These are phyloP conservation scores for Ophiodon elongatus DNA, from an alignment of 2,113 vertebrate species.

Conservation along the genomic window DNA sequence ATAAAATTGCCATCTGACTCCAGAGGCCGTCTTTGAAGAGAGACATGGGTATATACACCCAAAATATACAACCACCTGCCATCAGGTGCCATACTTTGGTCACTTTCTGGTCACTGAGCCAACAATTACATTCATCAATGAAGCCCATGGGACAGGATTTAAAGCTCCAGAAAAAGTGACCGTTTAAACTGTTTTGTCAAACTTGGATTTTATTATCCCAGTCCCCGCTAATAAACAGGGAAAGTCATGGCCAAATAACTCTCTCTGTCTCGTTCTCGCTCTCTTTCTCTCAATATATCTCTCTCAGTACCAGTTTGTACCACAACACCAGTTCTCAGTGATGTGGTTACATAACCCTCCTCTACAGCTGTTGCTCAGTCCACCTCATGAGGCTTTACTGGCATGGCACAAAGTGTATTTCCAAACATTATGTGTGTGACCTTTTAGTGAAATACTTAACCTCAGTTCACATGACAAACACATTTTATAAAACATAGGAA, in stretches of 20 bases:
- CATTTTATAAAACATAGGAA: no score
- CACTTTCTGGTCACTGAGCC: background rate
- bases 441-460: no score
- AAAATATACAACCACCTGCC: background rate
- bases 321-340: conserved; percentile 22
- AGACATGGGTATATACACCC: background rate
- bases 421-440: background rate
- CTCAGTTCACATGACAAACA: no score
- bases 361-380: conserved; percentile 28
- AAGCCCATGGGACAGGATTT: background rate
- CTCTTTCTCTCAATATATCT: background rate
- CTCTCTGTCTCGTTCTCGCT: no score
- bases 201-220: background rate
- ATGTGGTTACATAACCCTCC: conserved; percentile 25
- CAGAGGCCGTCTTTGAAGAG: background rate
- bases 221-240: background rate
- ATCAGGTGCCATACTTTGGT: background rate
- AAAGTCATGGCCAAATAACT: background rate
- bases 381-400: background rate
- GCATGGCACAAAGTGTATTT: background rate
- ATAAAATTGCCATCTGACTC: background rate
- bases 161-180: background rate
- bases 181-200: no score
- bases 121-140: background rate
- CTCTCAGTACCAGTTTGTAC: conserved; percentile 42